Conservation (phyloP, 2,113 vertebrate species). For the Cercopithecus mona region DNA sequence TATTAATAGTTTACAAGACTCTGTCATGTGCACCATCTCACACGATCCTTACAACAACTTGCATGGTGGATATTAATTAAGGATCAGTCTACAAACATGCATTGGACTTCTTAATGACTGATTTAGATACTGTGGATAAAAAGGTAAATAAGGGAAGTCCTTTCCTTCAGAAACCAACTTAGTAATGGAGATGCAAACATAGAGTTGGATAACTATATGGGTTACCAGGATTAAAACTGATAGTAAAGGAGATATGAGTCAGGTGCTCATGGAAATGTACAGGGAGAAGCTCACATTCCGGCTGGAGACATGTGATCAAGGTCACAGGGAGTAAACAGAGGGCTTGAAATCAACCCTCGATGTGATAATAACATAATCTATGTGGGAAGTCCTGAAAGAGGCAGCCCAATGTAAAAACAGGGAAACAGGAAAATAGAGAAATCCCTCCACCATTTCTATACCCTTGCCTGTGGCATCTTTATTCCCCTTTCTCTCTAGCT, state of each 20-base stretch:
- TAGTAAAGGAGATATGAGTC: background rate
- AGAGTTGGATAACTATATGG: background rate
- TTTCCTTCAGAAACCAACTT: slow-evolving; percentile 34
- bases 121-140: background rate
- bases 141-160: background rate
- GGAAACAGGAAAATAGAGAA: background rate
- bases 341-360: background rate
- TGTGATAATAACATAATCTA: background rate
- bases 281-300: background rate
- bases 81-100: background rate
- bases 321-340: background rate
- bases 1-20: background rate
- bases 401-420: background rate
- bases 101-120: background rate
- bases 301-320: background rate
- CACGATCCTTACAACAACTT: background rate
- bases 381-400: background rate
- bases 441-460: background rate
- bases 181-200: background rate
- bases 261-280: background rate
- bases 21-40: background rate
- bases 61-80: background rate
- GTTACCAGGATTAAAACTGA: background rate
- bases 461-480: background rate
- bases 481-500: background rate